phyloP scores from a whole-genome alignment of 2,888 invertebrate genomes.

The Laspeyria flexula region DNA sequence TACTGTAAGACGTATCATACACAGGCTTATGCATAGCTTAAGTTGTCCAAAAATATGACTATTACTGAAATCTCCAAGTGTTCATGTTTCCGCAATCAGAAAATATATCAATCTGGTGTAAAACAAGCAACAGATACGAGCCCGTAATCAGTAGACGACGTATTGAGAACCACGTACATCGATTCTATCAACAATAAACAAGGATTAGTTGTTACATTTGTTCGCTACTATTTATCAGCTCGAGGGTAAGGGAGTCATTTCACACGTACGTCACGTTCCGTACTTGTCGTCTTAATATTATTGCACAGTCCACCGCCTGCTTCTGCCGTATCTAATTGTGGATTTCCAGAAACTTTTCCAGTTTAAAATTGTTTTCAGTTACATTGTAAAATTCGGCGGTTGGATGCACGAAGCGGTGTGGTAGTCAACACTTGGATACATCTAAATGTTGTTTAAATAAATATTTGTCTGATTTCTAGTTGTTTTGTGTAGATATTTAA shows the following conservation, averaged over 20 bases:
- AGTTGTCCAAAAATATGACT: too few relatives aligned
- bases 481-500: too few relatives aligned
- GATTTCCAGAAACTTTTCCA: neutral
- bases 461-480: too few relatives aligned
- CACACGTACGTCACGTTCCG: constrained; percentile 43
- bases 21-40: too few relatives aligned
- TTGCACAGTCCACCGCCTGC: constrained; percentile 22
- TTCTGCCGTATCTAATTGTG: constrained; percentile 3
- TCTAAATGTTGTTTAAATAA: too few relatives aligned
- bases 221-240: constrained; percentile 31
- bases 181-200: constrained; percentile 31
- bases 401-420: neutral
- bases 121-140: neutral
- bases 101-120: too few relatives aligned
- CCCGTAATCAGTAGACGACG: constrained; percentile 1
- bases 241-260: constrained; percentile 43
- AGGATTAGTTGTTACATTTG: constrained; percentile 27
- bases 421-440: too few relatives aligned
- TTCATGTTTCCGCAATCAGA: too few relatives aligned
- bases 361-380: neutral
- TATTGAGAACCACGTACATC: constrained; percentile 9
- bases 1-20: too few relatives aligned
- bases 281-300: constrained; percentile 49
- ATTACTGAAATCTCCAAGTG: too few relatives aligned
- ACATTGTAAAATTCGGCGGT: neutral